phyloP scores from a whole-genome alignment of 1,140 invertebrate genomes.

The Pinna nobilis region DNA sequence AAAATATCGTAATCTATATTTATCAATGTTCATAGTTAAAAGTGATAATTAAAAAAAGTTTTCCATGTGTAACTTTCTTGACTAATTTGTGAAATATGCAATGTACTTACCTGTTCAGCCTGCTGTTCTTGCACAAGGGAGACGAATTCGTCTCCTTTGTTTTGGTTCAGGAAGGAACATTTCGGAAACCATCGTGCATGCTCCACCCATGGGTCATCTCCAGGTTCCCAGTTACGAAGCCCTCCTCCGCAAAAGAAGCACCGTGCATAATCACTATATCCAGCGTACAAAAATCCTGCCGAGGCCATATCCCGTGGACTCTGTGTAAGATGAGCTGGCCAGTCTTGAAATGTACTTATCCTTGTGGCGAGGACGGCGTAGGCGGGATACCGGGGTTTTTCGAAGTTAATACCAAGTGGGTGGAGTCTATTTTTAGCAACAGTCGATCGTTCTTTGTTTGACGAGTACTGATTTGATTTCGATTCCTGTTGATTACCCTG shows the following conservation, averaged over 20 bases:
- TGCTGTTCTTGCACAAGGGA: conserved; percentile 24
- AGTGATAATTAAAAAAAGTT: no score
- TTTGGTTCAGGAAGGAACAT: conserved; percentile 84
- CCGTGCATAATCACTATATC: conserved; percentile 67
- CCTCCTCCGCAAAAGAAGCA: conserved; percentile 89
- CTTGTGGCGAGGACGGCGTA: conserved; percentile 80
- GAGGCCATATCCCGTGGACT: conserved; percentile 86
- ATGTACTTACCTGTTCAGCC: background rate
- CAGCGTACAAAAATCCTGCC: conserved; percentile 93
- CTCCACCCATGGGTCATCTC: conserved; percentile 85
- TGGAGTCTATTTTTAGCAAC: no score
- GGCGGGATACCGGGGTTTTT: conserved; percentile 44
- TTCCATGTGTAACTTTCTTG: no score
- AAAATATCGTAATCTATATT: no score
- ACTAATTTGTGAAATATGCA: no score
- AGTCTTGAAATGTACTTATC: conserved; percentile 81
- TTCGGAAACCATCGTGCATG: conserved; percentile 79
- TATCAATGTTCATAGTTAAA: no score
- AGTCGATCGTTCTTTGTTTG: no score
- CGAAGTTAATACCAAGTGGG: conserved; percentile 45
- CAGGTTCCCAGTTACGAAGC: conserved; percentile 83
- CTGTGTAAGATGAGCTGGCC: conserved; percentile 75
- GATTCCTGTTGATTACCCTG: no score
- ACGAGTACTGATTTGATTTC: no score
- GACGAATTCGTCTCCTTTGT: conserved; percentile 80